Percentiles rank a stretch among this genome's conserved stretches.
Conservation (phyloP, 1,140 invertebrate genomes). For the Pseudobourletiella spinata region DNA sequence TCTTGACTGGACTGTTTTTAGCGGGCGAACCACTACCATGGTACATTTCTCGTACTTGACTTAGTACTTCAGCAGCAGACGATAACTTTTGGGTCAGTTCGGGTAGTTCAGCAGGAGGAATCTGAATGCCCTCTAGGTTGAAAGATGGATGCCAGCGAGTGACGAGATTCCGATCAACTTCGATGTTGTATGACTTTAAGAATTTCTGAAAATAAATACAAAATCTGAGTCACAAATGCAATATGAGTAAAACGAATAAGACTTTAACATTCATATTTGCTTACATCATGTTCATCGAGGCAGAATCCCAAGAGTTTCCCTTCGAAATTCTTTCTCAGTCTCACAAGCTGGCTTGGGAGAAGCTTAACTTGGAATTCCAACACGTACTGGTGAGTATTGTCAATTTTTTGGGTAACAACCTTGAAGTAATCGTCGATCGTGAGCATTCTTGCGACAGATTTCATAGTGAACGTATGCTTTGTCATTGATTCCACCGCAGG, state of each 20-base stretch:
- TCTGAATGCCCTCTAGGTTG: not conserved
- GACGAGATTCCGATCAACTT: conserved; percentile 3
- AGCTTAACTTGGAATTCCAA: conserved; percentile 4
- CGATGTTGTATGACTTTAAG: not conserved
- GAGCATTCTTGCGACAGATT: conserved; percentile 1
- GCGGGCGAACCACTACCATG: not conserved
- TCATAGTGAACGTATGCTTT: conserved; percentile 5
- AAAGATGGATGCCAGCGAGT: conserved; percentile 11
- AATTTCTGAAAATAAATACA: not conserved
- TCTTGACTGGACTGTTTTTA: not conserved
- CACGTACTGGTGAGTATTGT: conserved; percentile 2
- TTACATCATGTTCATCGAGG: conserved; percentile 3
- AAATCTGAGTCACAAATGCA: not conserved
- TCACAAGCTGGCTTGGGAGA: not conserved
- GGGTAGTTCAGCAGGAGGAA: not conserved
- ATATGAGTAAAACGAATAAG: not conserved
- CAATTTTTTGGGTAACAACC: conserved; percentile 1
- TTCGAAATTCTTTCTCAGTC: conserved; percentile 3
- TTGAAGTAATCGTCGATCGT: not conserved
- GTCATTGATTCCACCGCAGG: conserved; percentile 4
- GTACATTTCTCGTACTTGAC: not conserved
- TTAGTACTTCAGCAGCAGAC: not conserved
- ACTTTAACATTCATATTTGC: not conserved
- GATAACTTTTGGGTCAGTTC: not conserved
- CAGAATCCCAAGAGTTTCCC: not conserved